phyloP scores from a whole-genome alignment of 2,888 invertebrate genomes.

The Acanthosepion lycidas region DNA sequence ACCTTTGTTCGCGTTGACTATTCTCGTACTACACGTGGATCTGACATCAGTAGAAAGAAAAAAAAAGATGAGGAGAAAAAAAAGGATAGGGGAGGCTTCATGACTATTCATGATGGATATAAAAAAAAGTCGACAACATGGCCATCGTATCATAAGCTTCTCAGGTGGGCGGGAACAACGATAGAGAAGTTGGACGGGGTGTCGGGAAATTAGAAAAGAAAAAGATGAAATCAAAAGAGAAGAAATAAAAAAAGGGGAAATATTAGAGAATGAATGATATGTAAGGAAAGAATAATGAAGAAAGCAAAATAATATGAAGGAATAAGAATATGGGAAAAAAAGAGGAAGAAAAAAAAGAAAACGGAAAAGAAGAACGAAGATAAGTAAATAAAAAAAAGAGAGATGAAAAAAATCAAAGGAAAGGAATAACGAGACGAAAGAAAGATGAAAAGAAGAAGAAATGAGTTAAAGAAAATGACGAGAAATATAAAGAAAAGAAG shows the following conservation, averaged over 20 bases:
- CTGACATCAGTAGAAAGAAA: not conserved
- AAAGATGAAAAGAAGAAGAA: not conserved
- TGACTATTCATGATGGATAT: not conserved
- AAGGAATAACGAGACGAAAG: rapidly evolving
- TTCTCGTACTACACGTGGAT: not conserved
- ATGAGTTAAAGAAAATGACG: not conserved
- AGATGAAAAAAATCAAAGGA: not conserved
- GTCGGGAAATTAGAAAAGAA: too few species aligned
- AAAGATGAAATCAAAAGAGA: not conserved
- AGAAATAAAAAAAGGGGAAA: not conserved
- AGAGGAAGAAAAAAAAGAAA: not conserved
- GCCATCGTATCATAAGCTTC: not conserved
- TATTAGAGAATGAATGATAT: too few species aligned
- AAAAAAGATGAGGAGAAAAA: not conserved
- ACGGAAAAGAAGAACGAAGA: not conserved
- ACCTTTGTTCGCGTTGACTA: not conserved
- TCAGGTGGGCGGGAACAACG: not conserved
- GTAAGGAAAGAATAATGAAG: too few species aligned
- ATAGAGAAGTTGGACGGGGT: too few species aligned
- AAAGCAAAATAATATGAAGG: not conserved
- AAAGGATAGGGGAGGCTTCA: not conserved
- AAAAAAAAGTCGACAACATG: not conserved
- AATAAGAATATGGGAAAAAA: not conserved
- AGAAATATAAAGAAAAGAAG: not conserved
- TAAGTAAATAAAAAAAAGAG: not conserved